Base-by-base conservation (phyloP, 2,113 vertebrate genomes). In the Laticauda colubrina region DNA sequence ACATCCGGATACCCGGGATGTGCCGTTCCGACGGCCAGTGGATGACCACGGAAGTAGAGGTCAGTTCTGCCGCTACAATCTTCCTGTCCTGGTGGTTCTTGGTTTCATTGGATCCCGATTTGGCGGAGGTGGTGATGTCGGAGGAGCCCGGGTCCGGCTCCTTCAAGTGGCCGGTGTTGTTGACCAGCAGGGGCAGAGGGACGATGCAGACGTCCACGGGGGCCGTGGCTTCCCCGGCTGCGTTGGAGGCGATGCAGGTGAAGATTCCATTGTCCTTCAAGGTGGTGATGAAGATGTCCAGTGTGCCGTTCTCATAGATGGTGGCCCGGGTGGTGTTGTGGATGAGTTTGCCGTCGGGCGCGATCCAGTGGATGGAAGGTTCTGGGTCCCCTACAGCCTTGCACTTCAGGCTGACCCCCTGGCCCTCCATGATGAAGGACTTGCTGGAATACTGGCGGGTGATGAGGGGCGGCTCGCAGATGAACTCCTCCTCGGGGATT, bases 231-330 rank as follows among this genome's bases (percentile, higher is more conserved):
- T 99, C 99, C 51, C 99, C 99, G 0, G 99, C 99, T 0, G 99
- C 99, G 1, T 99, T 99, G 94, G 99, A 99, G 0, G 99, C 99
- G 1, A 99, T 98, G 51, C 99, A 99, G 91, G 98, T 99, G 95
- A 99, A 99, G 4, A 97, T 95, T 1, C 99, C 99, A 1, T 98
- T 99, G 97, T 99, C 99, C 92, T 98, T 98, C 51, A 99, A 94
- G 0, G 98, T 99, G 91, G 98, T 99, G 96, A 99, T 99, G 64
- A 98, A 97, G 75, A 99, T 98, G 90, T 99, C 99, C 96, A 99
- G 95, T 0, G 99, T 99, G 55, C 99, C 99, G 0, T 99, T 99
- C 61, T 98, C 97, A 1, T 98, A 97, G 86, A 99, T 94, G 34
- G 98, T 96, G 0, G 98, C 98, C 81, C 98, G 98, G 1, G 98